Conservation (phyloP, 1,140 invertebrate species). For the Bathynomus jamesi region DNA sequence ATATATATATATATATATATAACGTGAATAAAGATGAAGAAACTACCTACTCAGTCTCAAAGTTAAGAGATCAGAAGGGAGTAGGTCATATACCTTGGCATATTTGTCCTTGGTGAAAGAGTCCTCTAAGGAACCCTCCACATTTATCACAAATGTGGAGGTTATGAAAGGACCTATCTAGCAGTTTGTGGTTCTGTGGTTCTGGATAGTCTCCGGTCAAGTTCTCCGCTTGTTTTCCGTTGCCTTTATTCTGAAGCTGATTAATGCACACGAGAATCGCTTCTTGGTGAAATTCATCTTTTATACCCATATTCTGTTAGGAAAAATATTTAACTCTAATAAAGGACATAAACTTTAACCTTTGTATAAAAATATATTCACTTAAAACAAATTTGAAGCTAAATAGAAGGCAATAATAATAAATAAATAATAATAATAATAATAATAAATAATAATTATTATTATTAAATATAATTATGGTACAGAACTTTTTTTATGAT, state of each 20-base stretch:
- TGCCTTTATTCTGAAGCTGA: constrained; percentile 48
- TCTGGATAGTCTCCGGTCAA: constrained; percentile 24
- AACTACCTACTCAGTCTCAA: too few species aligned
- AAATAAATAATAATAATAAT: not conserved
- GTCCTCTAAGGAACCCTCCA: constrained; percentile 61
- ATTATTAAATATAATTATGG: too few species aligned
- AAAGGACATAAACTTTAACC: too few species aligned
- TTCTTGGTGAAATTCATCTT: constrained; percentile 66
- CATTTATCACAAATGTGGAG: constrained; percentile 66
- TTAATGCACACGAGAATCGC: constrained; percentile 62
- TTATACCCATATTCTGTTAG: constrained; percentile 64
- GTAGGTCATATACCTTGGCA: constrained; percentile 60
- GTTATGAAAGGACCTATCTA: constrained; percentile 51
- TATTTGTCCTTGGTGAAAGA: constrained; percentile 63
- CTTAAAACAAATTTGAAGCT: not conserved
- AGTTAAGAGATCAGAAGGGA: too few species aligned
- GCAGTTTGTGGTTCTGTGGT: not conserved
- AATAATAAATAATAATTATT: not conserved
- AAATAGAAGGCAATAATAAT: not conserved
- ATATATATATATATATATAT: not conserved
- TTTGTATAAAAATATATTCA: not conserved
- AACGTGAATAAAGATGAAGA: constrained; percentile 8
- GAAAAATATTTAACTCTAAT: constrained; percentile 34
- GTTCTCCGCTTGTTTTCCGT: constrained; percentile 11
- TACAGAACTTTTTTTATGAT: too few species aligned